Evolutionary conservation across 35 echinoderm and acorn worm genomes (phyloP).

Genomic region (Heliocidaris tuberculata): DNA sequence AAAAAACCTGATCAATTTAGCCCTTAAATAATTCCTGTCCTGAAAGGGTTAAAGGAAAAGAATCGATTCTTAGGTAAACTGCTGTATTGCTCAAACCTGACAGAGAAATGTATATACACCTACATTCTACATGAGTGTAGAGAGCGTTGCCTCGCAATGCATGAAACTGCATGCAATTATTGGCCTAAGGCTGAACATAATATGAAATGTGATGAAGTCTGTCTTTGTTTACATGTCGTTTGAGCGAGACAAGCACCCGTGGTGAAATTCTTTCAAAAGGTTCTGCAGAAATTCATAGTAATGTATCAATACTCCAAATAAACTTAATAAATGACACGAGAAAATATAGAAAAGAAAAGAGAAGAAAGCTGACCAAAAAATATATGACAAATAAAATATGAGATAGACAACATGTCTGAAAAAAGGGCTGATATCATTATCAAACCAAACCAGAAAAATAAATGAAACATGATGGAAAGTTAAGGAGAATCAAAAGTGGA

Average conservation of each 20-base stretch:
- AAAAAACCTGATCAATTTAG: too few species aligned
- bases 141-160: not conserved
- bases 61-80: not conserved
- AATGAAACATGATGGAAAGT: too few species aligned
- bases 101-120: not conserved
- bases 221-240: not conserved
- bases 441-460: too few species aligned
- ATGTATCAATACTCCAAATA: not conserved
- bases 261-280: not conserved
- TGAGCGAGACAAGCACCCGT: not conserved
- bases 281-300: not conserved
- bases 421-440: not conserved
- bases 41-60: too few species aligned
- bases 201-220: not conserved
- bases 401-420: not conserved
- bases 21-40: too few species aligned
- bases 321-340: not conserved
- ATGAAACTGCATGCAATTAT: not conserved
- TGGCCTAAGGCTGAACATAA: not conserved
- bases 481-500: not conserved
- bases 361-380: too few species aligned
- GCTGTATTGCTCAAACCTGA: not conserved
- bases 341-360: too few species aligned
- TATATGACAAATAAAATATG: not conserved
- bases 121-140: not conserved